These are phyloP conservation scores for Trichomycterus rosablanca DNA, from an alignment of 2,113 vertebrate species.

Conservation along the genomic window DNA sequence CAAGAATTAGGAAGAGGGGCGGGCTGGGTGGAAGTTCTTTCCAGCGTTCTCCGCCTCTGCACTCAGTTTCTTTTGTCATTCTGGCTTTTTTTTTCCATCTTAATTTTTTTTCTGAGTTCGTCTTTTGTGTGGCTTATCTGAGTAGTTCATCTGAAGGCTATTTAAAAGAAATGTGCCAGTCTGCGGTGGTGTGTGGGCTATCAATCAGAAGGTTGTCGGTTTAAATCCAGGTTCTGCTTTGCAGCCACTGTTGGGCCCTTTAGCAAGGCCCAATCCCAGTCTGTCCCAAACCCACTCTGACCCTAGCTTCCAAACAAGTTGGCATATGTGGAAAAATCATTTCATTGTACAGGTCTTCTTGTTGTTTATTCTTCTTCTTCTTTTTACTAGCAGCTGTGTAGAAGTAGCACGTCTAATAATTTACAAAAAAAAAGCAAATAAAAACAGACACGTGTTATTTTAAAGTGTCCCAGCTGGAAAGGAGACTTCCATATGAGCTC, in stretches of 20 bases:
- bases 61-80: conserved; percentile 36
- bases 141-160: conserved; percentile 26
- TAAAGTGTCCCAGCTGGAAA: conserved; percentile 13
- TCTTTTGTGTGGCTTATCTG: conserved; percentile 32
- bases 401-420: neutral
- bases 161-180: conserved; percentile 13
- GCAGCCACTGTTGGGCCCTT: too few species aligned
- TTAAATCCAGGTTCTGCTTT: too few species aligned
- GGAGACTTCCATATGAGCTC: conserved; percentile 13
- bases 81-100: conserved; percentile 3
- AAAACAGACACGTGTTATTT: conserved; percentile 25
- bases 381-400: conserved; percentile 19
- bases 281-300: too few species aligned
- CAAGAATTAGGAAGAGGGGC: conserved; percentile 17
- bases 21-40: conserved; percentile 5
- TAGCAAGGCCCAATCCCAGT: too few species aligned
- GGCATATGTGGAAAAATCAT: too few species aligned
- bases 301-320: too few species aligned
- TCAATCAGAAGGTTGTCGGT: too few species aligned
- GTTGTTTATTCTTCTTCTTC: conserved; percentile 3
- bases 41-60: conserved; percentile 16
- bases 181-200: conserved; percentile 7
- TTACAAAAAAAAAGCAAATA: neutral
- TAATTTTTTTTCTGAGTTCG: conserved; percentile 8
- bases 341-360: too few species aligned